Conservation (phyloP, 1,140 invertebrate genomes). For the Zelostemma sp. region DNA sequence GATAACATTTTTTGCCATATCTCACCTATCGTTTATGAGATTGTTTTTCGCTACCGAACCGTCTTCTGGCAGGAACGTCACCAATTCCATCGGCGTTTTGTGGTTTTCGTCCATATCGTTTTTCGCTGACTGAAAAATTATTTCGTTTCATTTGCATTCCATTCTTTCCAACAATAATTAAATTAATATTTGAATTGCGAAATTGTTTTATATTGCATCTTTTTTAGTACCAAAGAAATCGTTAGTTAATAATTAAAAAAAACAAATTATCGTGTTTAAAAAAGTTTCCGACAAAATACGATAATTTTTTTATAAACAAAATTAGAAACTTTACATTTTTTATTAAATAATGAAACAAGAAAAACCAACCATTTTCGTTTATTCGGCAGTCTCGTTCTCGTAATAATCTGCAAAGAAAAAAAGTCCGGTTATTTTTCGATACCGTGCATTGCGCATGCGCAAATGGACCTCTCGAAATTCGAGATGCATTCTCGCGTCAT, state of each 20-base stretch:
- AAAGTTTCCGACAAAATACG: too few relatives aligned
- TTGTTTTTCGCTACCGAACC: constrained; percentile 23
- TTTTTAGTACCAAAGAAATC: background rate
- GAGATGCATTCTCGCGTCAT: background rate
- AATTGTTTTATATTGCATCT: background rate
- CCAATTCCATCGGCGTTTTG: constrained; percentile 27
- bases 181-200: background rate
- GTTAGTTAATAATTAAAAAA: background rate
- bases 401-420: background rate
- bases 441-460: background rate
- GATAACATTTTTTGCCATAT: background rate
- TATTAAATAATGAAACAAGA: background rate
- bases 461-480: background rate
- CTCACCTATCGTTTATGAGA: constrained; percentile 21
- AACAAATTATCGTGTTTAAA: too few relatives aligned
- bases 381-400: too few relatives aligned
- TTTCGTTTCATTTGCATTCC: too few relatives aligned
- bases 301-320: background rate
- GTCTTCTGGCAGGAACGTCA: constrained; percentile 31
- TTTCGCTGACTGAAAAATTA: background rate
- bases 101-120: constrained; percentile 6
- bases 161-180: too few relatives aligned
- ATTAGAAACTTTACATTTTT: background rate
- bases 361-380: background rate
- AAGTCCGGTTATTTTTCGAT: background rate